Evolutionary conservation across 2,113 vertebrate genomes (phyloP).

Genomic region (Garra rufa): DNA sequence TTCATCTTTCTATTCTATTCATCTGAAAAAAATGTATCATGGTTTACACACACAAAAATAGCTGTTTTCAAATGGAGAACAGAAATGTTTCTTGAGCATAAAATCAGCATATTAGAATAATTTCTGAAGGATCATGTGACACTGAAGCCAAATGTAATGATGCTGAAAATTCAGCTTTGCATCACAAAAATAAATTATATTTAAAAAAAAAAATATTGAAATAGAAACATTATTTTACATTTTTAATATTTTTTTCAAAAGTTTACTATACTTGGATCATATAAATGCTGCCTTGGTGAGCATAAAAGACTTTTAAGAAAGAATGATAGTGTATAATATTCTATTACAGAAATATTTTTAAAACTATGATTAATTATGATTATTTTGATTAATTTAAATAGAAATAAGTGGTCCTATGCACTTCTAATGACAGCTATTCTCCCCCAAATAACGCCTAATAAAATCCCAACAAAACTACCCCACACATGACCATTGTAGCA

Average conservation of each 20-base stretch:
- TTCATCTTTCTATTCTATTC: no score
- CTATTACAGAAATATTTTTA: no score
- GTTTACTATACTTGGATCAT: not conserved
- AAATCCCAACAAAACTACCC: not conserved
- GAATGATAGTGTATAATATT: not conserved
- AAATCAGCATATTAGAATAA: not conserved
- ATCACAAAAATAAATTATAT: not conserved
- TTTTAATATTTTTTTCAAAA: no score
- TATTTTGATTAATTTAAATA: no score
- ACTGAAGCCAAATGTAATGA: not conserved
- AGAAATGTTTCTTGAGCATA: no score
- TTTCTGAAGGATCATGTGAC: not conserved
- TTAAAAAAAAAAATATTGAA: not conserved
- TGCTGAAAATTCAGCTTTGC: not conserved
- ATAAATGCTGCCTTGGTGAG: no score
- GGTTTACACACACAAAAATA: no score
- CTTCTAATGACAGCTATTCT: no score
- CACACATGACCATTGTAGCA: not conserved
- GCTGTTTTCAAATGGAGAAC: not conserved
- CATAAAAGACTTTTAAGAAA: not conserved
- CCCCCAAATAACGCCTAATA: not conserved
- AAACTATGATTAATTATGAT: no score
- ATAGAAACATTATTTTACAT: not conserved
- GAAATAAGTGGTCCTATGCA: no score
- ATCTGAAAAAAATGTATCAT: no score